These are phyloP conservation scores for Drosophila gunungcola DNA, from an alignment of 1,140 invertebrate genomes.

Conservation along the genomic window DNA sequence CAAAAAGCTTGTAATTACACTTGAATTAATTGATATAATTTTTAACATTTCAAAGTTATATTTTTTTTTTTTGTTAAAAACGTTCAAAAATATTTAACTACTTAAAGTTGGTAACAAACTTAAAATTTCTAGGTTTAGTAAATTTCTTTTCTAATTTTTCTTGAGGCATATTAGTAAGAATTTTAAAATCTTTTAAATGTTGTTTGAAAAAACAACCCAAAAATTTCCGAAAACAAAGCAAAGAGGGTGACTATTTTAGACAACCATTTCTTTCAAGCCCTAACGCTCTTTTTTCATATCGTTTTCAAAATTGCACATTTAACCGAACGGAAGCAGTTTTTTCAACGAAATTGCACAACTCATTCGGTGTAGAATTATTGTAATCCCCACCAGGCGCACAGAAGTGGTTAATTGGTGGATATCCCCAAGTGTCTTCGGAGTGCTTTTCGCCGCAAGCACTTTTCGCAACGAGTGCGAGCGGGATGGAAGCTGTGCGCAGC, in stretches of 20 bases:
- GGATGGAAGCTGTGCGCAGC: conserved; percentile 41
- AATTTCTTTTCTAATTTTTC: too few species aligned
- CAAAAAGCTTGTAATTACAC: conserved; percentile 11
- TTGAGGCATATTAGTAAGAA: too few species aligned
- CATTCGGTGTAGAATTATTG: conserved; percentile 83
- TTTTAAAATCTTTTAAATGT: neutral
- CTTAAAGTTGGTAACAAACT: too few species aligned
- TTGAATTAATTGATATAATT: neutral
- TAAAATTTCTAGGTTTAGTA: too few species aligned
- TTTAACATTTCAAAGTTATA: too few species aligned
- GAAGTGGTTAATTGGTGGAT: neutral
- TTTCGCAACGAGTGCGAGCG: conserved; percentile 32
- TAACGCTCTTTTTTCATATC: conserved; percentile 45
- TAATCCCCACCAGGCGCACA: conserved; percentile 75
- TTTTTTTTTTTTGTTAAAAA: too few species aligned
- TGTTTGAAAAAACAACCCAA: neutral
- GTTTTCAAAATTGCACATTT: conserved; percentile 49
- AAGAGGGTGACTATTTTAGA: too few species aligned
- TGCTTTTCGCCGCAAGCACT: conserved; percentile 53
- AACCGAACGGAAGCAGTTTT: conserved; percentile 35
- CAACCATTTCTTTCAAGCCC: neutral
- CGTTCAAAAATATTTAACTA: too few species aligned
- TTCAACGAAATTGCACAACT: conserved; percentile 72
- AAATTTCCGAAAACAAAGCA: neutral
- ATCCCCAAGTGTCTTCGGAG: conserved; percentile 31